Evolutionary conservation across 2,888 invertebrate genomes (phyloP).

Genomic region (Anoncus sp.): DNA sequence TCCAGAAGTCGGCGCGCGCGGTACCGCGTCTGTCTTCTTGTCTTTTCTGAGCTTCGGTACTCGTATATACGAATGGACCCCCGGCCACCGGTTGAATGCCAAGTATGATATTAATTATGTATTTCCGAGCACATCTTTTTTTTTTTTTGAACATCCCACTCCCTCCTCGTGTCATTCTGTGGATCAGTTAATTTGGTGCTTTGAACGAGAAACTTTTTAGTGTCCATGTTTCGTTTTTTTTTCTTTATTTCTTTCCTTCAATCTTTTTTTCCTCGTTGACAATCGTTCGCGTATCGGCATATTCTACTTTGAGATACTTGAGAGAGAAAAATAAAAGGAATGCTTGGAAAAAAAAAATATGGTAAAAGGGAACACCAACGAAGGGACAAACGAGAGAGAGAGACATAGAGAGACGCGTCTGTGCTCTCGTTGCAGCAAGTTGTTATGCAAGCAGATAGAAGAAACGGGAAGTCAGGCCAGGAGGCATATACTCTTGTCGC

Average conservation of each 20-base stretch:
- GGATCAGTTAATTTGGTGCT: slow-evolving; percentile 47
- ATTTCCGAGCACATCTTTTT: slow-evolving; percentile 49
- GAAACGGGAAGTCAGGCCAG: slow-evolving; percentile 56
- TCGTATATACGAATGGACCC: slow-evolving; percentile 12
- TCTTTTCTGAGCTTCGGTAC: slow-evolving; percentile 18
- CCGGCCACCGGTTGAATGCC: slow-evolving; percentile 47
- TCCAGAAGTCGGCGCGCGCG: slow-evolving; percentile 53
- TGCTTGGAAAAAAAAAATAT: slow-evolving; percentile 18
- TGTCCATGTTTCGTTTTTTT: slow-evolving; percentile 5
- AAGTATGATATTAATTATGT: slow-evolving; percentile 60
- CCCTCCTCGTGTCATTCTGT: slow-evolving; percentile 15
- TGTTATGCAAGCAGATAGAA: slow-evolving; percentile 26
- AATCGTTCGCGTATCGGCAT: slow-evolving; percentile 20
- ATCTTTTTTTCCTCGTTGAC: slow-evolving; percentile 25
- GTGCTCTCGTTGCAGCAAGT: slow-evolving; percentile 55
- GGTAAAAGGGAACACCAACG: slow-evolving; percentile 56
- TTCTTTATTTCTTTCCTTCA: slow-evolving; percentile 2
- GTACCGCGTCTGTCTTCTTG: slow-evolving; percentile 11
- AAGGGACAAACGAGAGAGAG: slow-evolving; percentile 49
- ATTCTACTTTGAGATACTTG: background rate
- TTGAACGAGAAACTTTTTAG: slow-evolving; percentile 29
- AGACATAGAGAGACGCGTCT: slow-evolving; percentile 29
- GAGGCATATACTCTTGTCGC: background rate
- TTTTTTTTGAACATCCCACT: background rate
- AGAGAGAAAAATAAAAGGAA: slow-evolving; percentile 18